Evolutionary conservation across 30 jellyfish, hydroid and myxozoan species (phyloP).

Genomic region (Pelagia noctiluca): DNA sequence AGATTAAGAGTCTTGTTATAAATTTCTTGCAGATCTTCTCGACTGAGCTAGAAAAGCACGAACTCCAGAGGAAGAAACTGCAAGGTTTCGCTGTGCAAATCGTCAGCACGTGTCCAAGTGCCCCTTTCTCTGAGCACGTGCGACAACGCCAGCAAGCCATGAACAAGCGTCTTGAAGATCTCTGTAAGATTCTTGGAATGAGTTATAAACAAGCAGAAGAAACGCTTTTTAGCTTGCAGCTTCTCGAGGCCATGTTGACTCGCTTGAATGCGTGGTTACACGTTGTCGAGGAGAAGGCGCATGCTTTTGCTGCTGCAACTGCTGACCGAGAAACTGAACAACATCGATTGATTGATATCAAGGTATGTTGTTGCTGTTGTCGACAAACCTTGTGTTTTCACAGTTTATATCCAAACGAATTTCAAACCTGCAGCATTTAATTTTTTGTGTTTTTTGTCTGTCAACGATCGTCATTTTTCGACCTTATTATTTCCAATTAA

Average conservation of each 20-base stretch:
- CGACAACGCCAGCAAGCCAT: slow-evolving; percentile 32
- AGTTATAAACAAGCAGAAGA: slow-evolving; percentile 71
- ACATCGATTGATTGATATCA: slow-evolving; percentile 43
- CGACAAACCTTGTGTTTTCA: too few species aligned
- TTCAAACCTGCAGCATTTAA: not conserved
- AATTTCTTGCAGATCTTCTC: slow-evolving; percentile 63
- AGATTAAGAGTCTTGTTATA: too few species aligned
- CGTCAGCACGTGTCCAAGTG: slow-evolving; percentile 83
- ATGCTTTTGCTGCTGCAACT: slow-evolving; percentile 24
- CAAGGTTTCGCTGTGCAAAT: slow-evolving; percentile 71
- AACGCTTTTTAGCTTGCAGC: slow-evolving; percentile 75
- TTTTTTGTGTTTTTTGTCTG: not conserved
- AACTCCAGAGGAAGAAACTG: slow-evolving; percentile 56
- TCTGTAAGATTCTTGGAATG: slow-evolving; percentile 78
- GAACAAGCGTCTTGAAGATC: slow-evolving; percentile 70
- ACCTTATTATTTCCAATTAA: not conserved
- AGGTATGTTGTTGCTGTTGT: slow-evolving; percentile 75
- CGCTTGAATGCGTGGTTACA: slow-evolving; percentile 82
- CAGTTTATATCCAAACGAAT: too few species aligned
- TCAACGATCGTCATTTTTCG: not conserved
- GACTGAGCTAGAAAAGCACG: slow-evolving; percentile 72
- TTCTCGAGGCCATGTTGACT: slow-evolving; percentile 89
- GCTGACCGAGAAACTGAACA: slow-evolving; percentile 55
- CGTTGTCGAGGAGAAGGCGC: slow-evolving; percentile 45
- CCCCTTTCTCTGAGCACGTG: slow-evolving; percentile 73